Conservation (phyloP, 2,888 invertebrate species). For the Apodemia mormo region DNA sequence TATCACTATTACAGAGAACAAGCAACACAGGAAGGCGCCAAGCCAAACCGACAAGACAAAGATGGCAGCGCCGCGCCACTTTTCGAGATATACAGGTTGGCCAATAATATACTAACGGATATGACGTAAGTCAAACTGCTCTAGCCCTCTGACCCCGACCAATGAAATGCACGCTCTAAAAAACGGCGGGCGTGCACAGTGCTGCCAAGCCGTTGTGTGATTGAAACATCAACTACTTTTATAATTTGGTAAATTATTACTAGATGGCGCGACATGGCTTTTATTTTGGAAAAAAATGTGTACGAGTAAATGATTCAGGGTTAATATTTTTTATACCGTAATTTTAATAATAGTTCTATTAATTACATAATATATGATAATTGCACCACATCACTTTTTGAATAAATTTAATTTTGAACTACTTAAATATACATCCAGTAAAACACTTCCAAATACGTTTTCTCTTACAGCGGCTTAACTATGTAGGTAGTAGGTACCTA, state of each 20-base stretch:
- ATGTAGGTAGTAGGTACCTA: too few species aligned
- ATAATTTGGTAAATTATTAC: background rate
- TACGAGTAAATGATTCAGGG: too few species aligned
- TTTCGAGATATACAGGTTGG: slow-evolving; percentile 45
- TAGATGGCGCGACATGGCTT: background rate
- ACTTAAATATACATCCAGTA: too few species aligned
- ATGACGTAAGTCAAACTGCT: slow-evolving; percentile 51
- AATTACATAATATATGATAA: too few species aligned
- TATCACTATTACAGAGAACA: slow-evolving; percentile 64
- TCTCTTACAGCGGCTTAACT: too few species aligned
- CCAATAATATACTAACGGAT: slow-evolving; percentile 63
- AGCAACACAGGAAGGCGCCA: slow-evolving; percentile 80
- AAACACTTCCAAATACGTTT: too few species aligned
- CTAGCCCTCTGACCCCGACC: slow-evolving; percentile 39
- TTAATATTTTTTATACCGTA: too few species aligned
- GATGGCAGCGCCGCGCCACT: slow-evolving; percentile 65
- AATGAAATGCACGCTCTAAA: slow-evolving; percentile 45
- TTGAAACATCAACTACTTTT: slow-evolving; percentile 32
- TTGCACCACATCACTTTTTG: too few species aligned
- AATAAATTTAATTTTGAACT: too few species aligned
- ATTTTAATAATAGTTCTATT: too few species aligned
- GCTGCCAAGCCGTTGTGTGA: slow-evolving; percentile 66
- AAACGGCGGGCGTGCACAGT: slow-evolving; percentile 60
- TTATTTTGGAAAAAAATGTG: too few species aligned
- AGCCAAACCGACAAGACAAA: slow-evolving; percentile 72